Conservation (phyloP, 1,140 invertebrate genomes). For the Glomeris maerens region DNA sequence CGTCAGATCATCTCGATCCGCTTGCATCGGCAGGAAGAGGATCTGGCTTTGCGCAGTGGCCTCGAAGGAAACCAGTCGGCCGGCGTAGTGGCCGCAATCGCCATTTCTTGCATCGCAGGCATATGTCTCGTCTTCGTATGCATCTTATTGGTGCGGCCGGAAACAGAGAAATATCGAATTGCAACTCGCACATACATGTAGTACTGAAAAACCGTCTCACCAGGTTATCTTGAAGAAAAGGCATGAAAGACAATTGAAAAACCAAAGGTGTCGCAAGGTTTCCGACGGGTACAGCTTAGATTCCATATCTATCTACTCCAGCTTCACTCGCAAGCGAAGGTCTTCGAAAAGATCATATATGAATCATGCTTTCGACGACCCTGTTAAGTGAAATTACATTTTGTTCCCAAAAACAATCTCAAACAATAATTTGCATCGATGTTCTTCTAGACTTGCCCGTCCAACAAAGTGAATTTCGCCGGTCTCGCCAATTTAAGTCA, state of each 20-base stretch:
- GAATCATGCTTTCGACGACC: slow-evolving; percentile 82
- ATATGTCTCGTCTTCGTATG: background rate
- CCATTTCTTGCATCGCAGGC: slow-evolving; percentile 4
- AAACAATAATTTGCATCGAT: background rate
- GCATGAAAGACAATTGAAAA: background rate
- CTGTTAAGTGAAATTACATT: slow-evolving; percentile 44
- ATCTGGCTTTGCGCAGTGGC: background rate
- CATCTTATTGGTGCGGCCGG: background rate
- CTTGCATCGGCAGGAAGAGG: background rate
- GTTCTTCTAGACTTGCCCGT: slow-evolving; percentile 44
- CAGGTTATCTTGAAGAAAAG: too few species aligned
- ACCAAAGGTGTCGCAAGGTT: background rate
- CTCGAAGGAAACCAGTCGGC: background rate
- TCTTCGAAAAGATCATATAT: slow-evolving; percentile 78
- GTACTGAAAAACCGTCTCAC: background rate
- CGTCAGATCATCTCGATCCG: too few species aligned
- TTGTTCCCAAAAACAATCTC: background rate
- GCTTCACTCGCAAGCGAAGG: slow-evolving; percentile 41
- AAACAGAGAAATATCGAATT: background rate
- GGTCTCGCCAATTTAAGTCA: slow-evolving; percentile 55
- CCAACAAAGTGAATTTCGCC: slow-evolving; percentile 55
- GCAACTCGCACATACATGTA: background rate
- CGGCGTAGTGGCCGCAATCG: background rate
- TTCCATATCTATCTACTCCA: slow-evolving; percentile 69
- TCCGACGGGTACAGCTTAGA: slow-evolving; percentile 71